Conservation (phyloP, 2,797 vertebrate species). For the Acanthis flammea region DNA sequence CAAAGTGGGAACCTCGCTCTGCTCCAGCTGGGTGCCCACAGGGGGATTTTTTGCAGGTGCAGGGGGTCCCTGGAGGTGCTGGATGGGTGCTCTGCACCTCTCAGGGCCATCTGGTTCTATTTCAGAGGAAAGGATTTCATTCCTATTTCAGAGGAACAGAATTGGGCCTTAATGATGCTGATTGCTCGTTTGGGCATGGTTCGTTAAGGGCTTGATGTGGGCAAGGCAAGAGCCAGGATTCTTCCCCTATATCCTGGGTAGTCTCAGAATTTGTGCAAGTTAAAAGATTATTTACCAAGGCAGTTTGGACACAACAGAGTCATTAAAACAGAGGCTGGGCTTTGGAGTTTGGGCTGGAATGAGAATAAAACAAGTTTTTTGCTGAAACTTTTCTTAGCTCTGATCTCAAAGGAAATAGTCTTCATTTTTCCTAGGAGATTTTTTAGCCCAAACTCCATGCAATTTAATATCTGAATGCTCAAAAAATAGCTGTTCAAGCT, state of each 20-base stretch:
- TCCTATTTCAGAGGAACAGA: neutral
- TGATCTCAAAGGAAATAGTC: conserved; percentile 38
- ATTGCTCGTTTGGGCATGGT: fast-evolving
- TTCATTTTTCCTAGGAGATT: neutral
- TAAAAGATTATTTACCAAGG: neutral
- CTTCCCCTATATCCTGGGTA: fast-evolving
- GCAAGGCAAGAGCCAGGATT: neutral
- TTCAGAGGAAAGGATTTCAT: neutral
- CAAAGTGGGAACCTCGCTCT: fast-evolving
- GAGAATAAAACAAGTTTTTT: neutral
- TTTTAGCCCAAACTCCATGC: neutral
- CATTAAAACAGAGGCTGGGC: neutral
- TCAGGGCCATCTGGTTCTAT: neutral
- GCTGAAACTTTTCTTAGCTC: neutral
- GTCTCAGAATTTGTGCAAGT: neutral
- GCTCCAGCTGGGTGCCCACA: neutral
- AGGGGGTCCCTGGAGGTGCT: too few species aligned
- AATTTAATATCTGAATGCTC: neutral
- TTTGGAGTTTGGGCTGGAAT: neutral
- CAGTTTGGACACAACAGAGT: neutral
- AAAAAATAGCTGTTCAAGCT: neutral
- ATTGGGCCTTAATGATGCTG: neutral
- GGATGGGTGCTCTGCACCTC: neutral
- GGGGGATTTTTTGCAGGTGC: neutral
- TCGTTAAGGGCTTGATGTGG: neutral